Evolutionary conservation across 2,113 vertebrate species (phyloP).

Genomic region (Sciurus niger): DNA sequence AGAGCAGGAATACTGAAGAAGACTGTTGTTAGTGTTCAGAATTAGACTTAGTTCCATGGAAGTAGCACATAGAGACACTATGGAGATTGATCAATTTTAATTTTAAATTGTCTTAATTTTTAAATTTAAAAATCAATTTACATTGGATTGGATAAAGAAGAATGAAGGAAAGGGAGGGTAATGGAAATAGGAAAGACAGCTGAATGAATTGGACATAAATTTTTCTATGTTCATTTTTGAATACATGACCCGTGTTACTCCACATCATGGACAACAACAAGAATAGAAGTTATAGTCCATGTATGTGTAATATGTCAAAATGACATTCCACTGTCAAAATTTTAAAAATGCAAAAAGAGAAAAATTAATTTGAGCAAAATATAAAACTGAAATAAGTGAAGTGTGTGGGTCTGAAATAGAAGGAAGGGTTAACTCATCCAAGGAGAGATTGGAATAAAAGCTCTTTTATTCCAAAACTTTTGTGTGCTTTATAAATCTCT

Average conservation of each 20-base stretch:
- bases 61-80: conserved; percentile 56
- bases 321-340: no score
- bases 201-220: no score
- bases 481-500: neutral
- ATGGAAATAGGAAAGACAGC: no score
- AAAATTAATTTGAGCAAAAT: conserved; percentile 51
- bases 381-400: neutral
- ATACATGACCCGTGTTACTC: no score
- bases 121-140: no score
- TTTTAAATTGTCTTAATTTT: no score
- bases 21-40: neutral
- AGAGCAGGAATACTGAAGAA: neutral
- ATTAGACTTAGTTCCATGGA: neutral
- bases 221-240: no score
- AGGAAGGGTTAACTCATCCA: neutral
- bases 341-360: neutral
- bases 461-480: conserved; percentile 30
- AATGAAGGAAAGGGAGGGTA: no score
- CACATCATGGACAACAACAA: no score
- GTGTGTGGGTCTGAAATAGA: neutral
- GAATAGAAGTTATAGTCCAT: no score
- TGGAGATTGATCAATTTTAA: neutral
- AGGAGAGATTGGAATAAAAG: conserved; percentile 51
- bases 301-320: no score
- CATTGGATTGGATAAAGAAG: no score